A percentile compares a stretch with the other conserved stretches of the same genome.
These are phyloP conservation scores for Galaxias olidus DNA, from an alignment of 2,797 vertebrate species.

Conservation along the genomic window DNA sequence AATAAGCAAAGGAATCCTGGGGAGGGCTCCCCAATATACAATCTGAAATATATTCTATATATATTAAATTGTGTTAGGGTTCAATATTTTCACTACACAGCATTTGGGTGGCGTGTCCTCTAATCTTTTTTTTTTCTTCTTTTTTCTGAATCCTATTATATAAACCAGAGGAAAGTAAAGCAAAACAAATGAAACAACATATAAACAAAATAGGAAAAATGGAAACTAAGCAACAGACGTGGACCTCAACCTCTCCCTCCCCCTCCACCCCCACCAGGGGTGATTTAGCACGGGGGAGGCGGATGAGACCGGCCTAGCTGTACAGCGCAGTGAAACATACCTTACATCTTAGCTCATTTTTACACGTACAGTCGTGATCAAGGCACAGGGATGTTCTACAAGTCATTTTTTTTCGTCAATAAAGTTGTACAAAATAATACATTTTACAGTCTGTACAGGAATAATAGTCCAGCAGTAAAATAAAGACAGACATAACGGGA, in stretches of 20 bases:
- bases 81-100: slow-evolving; percentile 78
- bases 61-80: slow-evolving; percentile 69
- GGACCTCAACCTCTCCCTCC: slow-evolving; percentile 65
- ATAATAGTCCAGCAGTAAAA: slow-evolving; percentile 85
- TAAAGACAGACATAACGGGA: slow-evolving; percentile 72
- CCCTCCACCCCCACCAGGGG: slow-evolving; percentile 35
- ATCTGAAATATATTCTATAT: slow-evolving; percentile 70
- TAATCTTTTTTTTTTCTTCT: slow-evolving; percentile 56
- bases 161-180: slow-evolving; percentile 70
- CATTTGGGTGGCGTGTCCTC: slow-evolving; percentile 72
- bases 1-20: slow-evolving; percentile 58
- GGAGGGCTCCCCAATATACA: slow-evolving; percentile 78
- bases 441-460: slow-evolving; percentile 90
- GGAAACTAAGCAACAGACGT: slow-evolving; percentile 83
- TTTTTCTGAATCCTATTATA: slow-evolving; percentile 75
- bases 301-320: slow-evolving; percentile 80
- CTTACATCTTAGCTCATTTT: slow-evolving; percentile 83
- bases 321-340: slow-evolving; percentile 85
- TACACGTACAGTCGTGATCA: slow-evolving; percentile 86
- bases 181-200: slow-evolving; percentile 59
- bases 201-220: slow-evolving; percentile 60
- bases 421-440: slow-evolving; percentile 91
- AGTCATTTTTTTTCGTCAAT: slow-evolving; percentile 81
- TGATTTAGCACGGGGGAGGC: slow-evolving; percentile 64
- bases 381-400: slow-evolving; percentile 87